Conservation (phyloP, 2,113 vertebrate species). For the Tupaia chinensis region DNA sequence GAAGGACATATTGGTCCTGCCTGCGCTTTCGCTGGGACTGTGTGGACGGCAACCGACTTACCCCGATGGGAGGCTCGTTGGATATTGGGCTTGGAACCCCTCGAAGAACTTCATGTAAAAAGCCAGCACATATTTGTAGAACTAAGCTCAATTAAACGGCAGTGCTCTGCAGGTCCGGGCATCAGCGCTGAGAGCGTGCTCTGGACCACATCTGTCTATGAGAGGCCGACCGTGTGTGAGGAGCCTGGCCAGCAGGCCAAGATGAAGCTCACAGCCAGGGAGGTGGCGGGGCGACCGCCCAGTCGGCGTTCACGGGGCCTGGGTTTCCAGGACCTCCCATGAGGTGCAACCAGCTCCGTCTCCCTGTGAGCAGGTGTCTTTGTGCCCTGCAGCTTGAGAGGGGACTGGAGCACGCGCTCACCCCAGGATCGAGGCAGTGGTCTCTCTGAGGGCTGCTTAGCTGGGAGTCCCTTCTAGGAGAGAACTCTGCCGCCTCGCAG, state of each 20-base stretch:
- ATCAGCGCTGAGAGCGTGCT: rapidly evolving
- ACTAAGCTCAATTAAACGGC: too few species aligned
- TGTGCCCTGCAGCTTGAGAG: background rate
- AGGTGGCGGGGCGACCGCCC: too few species aligned
- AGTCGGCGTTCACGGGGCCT: too few species aligned
- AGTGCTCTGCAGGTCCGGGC: rapidly evolving
- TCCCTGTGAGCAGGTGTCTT: rapidly evolving
- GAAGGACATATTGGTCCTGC: rapidly evolving
- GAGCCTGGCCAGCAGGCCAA: too few species aligned
- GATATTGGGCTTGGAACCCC: too few species aligned
- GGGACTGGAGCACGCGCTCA: too few species aligned
- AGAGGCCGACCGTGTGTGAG: rapidly evolving
- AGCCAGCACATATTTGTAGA: background rate
- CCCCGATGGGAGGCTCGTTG: rapidly evolving
- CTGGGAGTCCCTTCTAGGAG: rapidly evolving
- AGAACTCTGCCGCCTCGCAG: background rate
- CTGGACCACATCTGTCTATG: rapidly evolving
- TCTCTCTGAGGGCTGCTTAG: background rate
- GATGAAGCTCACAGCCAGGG: rapidly evolving
- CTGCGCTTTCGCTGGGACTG: rapidly evolving
- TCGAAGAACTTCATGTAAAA: rapidly evolving
- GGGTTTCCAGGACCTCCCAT: too few species aligned
- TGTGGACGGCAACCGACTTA: rapidly evolving
- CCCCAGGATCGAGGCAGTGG: too few species aligned
- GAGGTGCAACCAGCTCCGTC: background rate